Base-by-base conservation (phyloP, 2,113 vertebrate species). In the Perccottus glenii region DNA sequence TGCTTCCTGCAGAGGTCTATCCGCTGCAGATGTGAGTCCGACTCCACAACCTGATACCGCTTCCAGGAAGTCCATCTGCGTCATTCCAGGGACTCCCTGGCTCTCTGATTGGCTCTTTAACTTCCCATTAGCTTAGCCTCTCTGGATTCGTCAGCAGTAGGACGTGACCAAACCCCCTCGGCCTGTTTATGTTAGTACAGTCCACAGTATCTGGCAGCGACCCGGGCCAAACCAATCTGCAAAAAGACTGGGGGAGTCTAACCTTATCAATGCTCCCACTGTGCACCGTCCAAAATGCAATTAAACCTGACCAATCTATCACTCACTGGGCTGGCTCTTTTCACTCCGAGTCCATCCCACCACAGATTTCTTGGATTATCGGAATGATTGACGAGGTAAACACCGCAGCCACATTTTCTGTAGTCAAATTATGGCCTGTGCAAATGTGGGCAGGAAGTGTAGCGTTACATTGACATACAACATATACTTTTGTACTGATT, bases 11-110 rank as follows among this genome's bases (percentile, higher is more conserved):
- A 36, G 49, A 9, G 35, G 40, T 33, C 35, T 66, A 2, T 44
- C 35, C 9, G 33, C 47, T 71, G 40, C 32, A 40, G 5, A 14
- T 43, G 27, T 33, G 11, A 40, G 19, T 27, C 19, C 46, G 60
- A 43, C 46, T n/a, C n/a, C n/a, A n/a, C 42, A 75, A 81, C 49
- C 38, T 45, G 42, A 65, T 68, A 77, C 63, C 59, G 64, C 55
- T 72, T 81, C 60, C 78, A 81, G 76, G 77, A 84, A 84, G 77
- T 78, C 62, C 27, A 55, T 68, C 55, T 52, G 75, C 65, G 52
- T 82, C 78, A 71, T 80, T 48, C 47, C 62, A 70, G 59, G 75
- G 72, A 70, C 63, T 77, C 77, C 60, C 61, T 11, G 1, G 44
- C 43, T 53, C 45, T 80, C 60, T 67, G 77, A 79, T 70, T 84